Base-by-base conservation (phyloP, 2,797 vertebrate genomes). In the Alectoris magna region DNA sequence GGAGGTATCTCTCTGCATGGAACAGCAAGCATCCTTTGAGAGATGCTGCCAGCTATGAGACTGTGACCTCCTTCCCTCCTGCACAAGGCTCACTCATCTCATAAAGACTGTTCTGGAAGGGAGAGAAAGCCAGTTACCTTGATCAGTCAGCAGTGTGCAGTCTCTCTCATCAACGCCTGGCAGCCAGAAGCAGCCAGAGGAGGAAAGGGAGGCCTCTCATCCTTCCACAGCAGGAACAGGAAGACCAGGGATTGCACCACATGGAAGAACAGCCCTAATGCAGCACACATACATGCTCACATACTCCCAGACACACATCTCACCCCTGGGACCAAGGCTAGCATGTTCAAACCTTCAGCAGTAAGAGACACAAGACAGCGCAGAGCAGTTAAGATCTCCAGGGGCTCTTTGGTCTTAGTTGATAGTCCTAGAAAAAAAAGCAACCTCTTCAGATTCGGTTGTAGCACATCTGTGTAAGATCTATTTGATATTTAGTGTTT, bases 391-490 rank as follows among this genome's bases (percentile, higher is more conserved):
- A 79, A 74, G 91, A 94, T 96, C 93, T 95, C 93, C 93, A 96
- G 90, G 94, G 95, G 91, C 88, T 96, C 94, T 97, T 95, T 97
- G 96, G 96, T 95, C 96, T 96, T 93, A 91, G 93, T 95, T 95
- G 96, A 96, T 92, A 95, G 95, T 95, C 85, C 92, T 95, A 95
- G 87, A 93, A 95, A 95, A 70, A 93, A 89, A 89, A 64, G 22
- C 80, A 84, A 82, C 80, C 90, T 84, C 74, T 91, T 80, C 71
- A 7, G 88, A 68, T 56, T 70, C 10, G 24, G 84, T 72, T 95
- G 90, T 62, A 93, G 90, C 93, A 93, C 78, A 87, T 93, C 85
- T 85, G 81, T 11, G 75, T 75, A 73, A 83, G 92, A 94, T 86
- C 95, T 79, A 77, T 8, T 63, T 60, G 90, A 76, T 88, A 76